phyloP scores from a whole-genome alignment of 1,140 invertebrate genomes.

The Drosophila pectinifera region DNA sequence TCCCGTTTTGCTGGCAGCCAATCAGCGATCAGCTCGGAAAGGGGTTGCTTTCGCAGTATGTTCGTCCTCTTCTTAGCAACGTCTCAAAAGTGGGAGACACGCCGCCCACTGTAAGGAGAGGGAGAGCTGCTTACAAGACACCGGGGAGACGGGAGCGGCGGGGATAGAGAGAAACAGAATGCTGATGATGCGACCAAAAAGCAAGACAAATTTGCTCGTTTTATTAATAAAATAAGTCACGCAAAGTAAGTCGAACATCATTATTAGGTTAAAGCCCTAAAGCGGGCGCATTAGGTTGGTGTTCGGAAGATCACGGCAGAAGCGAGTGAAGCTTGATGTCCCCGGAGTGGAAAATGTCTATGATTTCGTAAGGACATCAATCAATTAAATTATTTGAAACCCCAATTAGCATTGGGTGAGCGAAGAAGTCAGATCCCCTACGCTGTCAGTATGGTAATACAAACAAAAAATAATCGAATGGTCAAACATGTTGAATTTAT shows the following conservation, averaged over 20 bases:
- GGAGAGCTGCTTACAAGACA: constrained; percentile 25
- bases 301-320: constrained; percentile 18
- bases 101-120: background rate
- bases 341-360: constrained; percentile 31
- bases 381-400: constrained; percentile 10
- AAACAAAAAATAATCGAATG: no score
- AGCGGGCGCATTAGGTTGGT: constrained; percentile 72
- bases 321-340: background rate
- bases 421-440: background rate
- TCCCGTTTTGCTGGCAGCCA: constrained; percentile 13
- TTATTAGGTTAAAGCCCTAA: constrained; percentile 84
- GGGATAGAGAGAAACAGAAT: constrained; percentile 28
- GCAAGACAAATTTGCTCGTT: constrained; percentile 83
- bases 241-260: constrained; percentile 83
- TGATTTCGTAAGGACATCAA: constrained; percentile 15
- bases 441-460: background rate
- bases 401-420: constrained; percentile 11
- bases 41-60: constrained; percentile 25
- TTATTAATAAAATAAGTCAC: constrained; percentile 84
- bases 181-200: constrained; percentile 69
- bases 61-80: constrained; percentile 32
- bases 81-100: background rate
- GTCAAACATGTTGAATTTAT: no score
- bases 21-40: constrained; percentile 5
- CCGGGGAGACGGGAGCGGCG: constrained; percentile 20